phyloP scores from a whole-genome alignment of 2,113 vertebrate genomes.

The Bos javanicus region DNA sequence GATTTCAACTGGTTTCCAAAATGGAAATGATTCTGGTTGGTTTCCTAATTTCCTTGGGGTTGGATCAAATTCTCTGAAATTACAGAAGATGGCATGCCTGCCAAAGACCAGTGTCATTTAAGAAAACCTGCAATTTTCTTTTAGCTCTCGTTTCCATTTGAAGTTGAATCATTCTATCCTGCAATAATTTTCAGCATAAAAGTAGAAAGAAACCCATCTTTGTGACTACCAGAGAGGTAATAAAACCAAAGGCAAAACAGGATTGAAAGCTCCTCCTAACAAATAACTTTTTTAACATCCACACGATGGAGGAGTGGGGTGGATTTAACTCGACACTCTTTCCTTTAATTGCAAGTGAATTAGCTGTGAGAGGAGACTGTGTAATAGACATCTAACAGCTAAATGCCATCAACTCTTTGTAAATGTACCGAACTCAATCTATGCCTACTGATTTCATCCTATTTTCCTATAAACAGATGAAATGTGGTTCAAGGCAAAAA shows the following conservation, averaged over 20 bases:
- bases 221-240: neutral
- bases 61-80: neutral
- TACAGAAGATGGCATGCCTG: neutral
- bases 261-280: neutral
- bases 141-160: neutral
- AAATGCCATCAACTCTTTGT: neutral
- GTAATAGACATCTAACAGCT: neutral
- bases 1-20: neutral
- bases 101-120: neutral
- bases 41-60: neutral
- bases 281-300: neutral
- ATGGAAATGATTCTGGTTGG: neutral
- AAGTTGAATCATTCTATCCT: neutral
- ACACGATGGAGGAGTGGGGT: neutral
- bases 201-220: neutral
- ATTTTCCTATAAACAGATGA: slow-evolving; percentile 2
- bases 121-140: neutral
- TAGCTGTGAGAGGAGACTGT: neutral
- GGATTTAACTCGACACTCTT: neutral
- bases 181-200: neutral
- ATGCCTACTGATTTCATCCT: neutral
- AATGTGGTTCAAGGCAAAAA: neutral
- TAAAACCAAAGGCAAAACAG: neutral
- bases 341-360: neutral
- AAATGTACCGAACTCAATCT: neutral